Percentiles rank a stretch among this genome's conserved stretches.
Conservation (phyloP, 1,140 invertebrate species). For the Heliconius nattereri region DNA sequence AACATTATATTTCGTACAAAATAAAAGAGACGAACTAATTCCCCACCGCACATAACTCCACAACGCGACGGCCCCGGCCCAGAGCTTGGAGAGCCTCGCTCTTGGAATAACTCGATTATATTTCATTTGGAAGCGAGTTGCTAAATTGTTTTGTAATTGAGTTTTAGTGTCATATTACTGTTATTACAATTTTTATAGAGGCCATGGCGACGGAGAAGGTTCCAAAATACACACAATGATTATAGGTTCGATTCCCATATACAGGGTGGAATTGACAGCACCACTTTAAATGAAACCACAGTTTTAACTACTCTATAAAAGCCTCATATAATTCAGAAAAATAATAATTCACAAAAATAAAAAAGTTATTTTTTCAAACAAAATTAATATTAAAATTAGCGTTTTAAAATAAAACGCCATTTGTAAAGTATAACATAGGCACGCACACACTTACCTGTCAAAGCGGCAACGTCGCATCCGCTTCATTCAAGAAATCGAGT, state of each 20-base stretch:
- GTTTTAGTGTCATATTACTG: background rate
- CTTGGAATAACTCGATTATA: background rate
- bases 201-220: background rate
- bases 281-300: too few relatives aligned
- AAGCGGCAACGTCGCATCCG: too few relatives aligned
- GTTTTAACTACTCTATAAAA: too few relatives aligned
- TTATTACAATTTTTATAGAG: background rate
- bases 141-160: conserved; percentile 7
- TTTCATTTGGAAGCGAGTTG: conserved; percentile 2
- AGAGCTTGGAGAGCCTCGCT: background rate
- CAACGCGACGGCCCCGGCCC: background rate
- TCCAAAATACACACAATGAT: background rate
- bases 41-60: background rate
- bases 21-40: background rate
- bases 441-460: too few relatives aligned
- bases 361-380: too few relatives aligned
- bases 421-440: too few relatives aligned
- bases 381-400: too few relatives aligned
- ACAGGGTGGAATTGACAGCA: too few relatives aligned
- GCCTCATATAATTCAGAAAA: too few relatives aligned
- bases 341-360: too few relatives aligned
- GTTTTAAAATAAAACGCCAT: too few relatives aligned
- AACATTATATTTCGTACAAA: background rate
- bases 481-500: too few relatives aligned
- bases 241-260: background rate